Conservation (phyloP, 2,797 vertebrate species). For the Hydrocynus forskahlii region DNA sequence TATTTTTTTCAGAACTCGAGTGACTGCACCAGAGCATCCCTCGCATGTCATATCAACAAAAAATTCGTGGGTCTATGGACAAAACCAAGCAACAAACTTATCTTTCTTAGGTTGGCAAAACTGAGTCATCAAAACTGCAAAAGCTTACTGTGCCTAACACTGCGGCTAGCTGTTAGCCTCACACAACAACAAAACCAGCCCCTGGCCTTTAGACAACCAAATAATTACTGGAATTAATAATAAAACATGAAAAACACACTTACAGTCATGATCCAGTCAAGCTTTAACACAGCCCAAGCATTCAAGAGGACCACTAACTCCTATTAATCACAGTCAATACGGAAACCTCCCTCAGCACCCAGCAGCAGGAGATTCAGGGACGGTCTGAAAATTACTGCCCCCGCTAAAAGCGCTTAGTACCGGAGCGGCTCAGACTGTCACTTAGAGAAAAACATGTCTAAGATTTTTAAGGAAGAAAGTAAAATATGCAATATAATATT, state of each 20-base stretch:
- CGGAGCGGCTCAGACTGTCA: too few relatives aligned
- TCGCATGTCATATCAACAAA: slow-evolving; percentile 95
- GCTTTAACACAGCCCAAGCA: not conserved
- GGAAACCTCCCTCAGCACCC: too few relatives aligned
- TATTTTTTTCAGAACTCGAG: slow-evolving; percentile 87
- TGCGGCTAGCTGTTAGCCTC: not conserved
- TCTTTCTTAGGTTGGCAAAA: not conserved
- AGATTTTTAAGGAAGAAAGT: too few relatives aligned
- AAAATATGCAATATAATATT: too few relatives aligned
- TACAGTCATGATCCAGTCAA: slow-evolving; percentile 34
- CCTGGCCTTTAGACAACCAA: not conserved
- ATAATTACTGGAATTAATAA: not conserved
- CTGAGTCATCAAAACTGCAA: not conserved
- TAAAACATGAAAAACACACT: not conserved
- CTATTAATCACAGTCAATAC: too few relatives aligned
- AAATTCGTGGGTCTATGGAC: slow-evolving; percentile 91
- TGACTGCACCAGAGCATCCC: slow-evolving; percentile 90
- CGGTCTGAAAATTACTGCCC: slow-evolving; percentile 30
- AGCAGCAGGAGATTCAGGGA: slow-evolving; percentile 38
- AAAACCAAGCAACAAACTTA: slow-evolving; percentile 28
- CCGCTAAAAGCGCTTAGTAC: not conserved
- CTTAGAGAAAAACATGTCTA: too few relatives aligned
- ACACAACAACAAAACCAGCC: not conserved
- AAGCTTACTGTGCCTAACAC: not conserved
- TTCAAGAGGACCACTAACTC: not conserved